Evolutionary conservation across 1,140 invertebrate species (phyloP), one percentile per base, ranked within the genome.

Genomic region (Lepidurus couesii): DNA sequence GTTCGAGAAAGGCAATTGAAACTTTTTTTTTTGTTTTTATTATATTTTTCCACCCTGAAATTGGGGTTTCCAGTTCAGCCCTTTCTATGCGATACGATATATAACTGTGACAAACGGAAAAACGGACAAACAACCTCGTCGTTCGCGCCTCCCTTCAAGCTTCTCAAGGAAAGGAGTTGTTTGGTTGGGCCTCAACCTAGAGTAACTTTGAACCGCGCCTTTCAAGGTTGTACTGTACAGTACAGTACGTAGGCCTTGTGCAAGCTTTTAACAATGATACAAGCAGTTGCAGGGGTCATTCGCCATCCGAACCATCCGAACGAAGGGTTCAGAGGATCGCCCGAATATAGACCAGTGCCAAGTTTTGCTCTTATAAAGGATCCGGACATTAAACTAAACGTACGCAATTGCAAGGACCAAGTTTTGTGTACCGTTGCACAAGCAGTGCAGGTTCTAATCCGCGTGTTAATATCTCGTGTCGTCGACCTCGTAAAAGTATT

Each of bases 201-300:
- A 65, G 53, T 7, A 65, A 65, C 53, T 0, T 34, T 9, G 53
- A 65, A 65, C 53, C 53, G 53, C n/a, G 34, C 34, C 34, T 21
- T 65, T 65, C 53, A 65, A 65, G 53, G 53, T 65, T 65, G 34
- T n/a, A n/a, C n/a, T n/a, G n/a, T 26, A 26, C 26, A 1, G 26
- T 4, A 34, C 34, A 65, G 16, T 47, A 65, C 53, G 21, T 13
- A 65, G 53, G 53, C 7, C 53, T 65, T n/a, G 9, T 9, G 1
- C n/a, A 21, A 65, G 53, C 53, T 65, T 21, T 65, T 21, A 65
- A 65, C 53, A 65, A 65, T 65, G 53, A 65, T 65, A 65, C 53
- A n/a, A 65, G 53, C 53, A 21, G 53, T 65, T 65, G 8, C 53
- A 65, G 21, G 53, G 53, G 53, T 65, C 53, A 65, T 65, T 65